phyloP scores from a whole-genome alignment of 2,797 vertebrate genomes.

The Falco biarmicus region DNA sequence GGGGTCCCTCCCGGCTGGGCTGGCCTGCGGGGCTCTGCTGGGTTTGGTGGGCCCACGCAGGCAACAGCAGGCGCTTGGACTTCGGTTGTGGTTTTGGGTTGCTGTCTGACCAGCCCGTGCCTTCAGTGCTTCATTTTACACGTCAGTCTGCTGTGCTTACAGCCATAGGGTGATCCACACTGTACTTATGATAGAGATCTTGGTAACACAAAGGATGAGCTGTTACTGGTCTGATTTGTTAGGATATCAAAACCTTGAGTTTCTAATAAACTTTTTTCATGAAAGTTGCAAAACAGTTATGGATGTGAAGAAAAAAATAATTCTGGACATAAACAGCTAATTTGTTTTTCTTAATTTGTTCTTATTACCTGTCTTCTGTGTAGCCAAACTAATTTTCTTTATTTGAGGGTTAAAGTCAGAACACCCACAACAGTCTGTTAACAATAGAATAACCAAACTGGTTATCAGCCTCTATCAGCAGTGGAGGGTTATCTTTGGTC shows the following conservation, averaged over 20 bases:
- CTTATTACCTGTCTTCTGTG: neutral
- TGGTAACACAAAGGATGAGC: neutral
- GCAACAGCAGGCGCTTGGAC: fast-evolving
- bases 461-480: neutral
- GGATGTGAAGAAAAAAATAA: fast-evolving
- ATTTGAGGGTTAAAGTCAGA: neutral
- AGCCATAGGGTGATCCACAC: fast-evolving
- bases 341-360: neutral
- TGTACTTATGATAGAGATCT: fast-evolving
- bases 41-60: fast-evolving
- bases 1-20: neutral
- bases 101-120: fast-evolving
- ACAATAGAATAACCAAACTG: neutral
- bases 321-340: neutral
- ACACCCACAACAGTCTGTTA: neutral
- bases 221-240: neutral
- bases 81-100: fast-evolving
- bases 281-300: neutral
- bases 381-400: neutral
- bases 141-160: neutral
- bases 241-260: neutral
- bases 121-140: neutral
- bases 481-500: neutral
- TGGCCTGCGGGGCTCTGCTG: fast-evolving
- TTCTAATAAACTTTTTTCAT: neutral